These are phyloP conservation scores for Drosophila meridiana DNA, from an alignment of 2,888 invertebrate genomes.

Conservation along the genomic window DNA sequence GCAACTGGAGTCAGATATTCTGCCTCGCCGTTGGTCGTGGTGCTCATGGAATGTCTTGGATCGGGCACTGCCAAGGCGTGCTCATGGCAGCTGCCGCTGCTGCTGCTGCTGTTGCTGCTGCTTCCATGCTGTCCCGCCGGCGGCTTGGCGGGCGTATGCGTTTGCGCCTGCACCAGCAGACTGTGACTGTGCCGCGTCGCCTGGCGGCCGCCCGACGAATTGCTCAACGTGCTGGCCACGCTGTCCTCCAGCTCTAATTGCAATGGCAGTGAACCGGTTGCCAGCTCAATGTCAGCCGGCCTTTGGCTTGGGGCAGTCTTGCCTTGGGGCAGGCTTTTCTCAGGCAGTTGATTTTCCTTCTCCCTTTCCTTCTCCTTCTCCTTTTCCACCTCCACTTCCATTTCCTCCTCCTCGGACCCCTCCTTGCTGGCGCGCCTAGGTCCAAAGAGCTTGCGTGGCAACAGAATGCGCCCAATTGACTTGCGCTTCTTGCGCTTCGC, in stretches of 20 bases:
- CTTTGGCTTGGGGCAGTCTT: constrained; percentile 34
- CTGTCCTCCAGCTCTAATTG: constrained; percentile 78
- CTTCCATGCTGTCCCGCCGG: constrained; percentile 19
- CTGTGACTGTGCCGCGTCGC: constrained; percentile 68
- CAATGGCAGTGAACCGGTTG: constrained; percentile 53
- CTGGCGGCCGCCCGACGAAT: constrained; percentile 75
- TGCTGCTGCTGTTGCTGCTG: constrained; percentile 17
- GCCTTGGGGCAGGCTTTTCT: constrained; percentile 12
- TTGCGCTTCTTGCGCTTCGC: constrained; percentile 83
- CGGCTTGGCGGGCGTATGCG: constrained; percentile 72
- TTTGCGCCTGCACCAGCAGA: constrained; percentile 83
- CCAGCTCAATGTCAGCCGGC: constrained; percentile 63
- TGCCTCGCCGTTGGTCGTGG: constrained; percentile 61
- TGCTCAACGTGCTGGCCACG: constrained; percentile 83
- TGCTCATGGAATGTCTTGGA: constrained; percentile 60
- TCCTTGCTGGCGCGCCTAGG: constrained; percentile 60
- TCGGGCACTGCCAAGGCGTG: constrained; percentile 2
- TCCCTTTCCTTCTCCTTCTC: not conserved
- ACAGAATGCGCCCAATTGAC: constrained; percentile 83
- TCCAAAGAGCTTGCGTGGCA: constrained; percentile 83
- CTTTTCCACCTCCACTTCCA: constrained; percentile 13
- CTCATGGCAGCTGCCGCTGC: constrained; percentile 41
- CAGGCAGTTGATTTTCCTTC: constrained; percentile 10
- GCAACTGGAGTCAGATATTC: constrained; percentile 64
- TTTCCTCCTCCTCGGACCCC: constrained; percentile 33